Percentiles rank a stretch among this genome's conserved stretches.
These are phyloP conservation scores for Nannospalax galili DNA, from an alignment of 2,113 vertebrate genomes.

Conservation along the genomic window DNA sequence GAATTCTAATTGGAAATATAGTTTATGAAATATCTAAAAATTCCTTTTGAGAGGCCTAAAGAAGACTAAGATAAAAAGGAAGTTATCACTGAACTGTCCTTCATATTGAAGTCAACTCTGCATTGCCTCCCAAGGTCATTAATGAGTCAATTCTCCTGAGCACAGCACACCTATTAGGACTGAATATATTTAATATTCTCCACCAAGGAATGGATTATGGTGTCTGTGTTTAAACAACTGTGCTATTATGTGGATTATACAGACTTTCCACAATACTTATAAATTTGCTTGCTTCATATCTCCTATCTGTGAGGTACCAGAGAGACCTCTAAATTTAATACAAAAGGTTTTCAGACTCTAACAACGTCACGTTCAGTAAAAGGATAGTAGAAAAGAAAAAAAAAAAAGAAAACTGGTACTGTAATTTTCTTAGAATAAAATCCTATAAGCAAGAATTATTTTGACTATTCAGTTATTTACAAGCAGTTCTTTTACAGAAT, in stretches of 20 bases:
- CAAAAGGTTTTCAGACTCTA: background rate
- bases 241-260: background rate
- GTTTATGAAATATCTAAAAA: background rate
- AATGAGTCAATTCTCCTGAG: background rate
- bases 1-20: background rate
- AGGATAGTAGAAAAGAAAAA: background rate
- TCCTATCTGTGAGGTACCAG: background rate
- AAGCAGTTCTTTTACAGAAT: background rate
- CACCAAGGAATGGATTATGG: background rate
- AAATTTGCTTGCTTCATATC: background rate
- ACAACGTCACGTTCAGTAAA: background rate
- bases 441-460: background rate
- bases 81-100: background rate
- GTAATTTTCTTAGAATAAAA: constrained; percentile 21
- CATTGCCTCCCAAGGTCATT: background rate
- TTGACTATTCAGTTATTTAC: background rate
- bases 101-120: background rate
- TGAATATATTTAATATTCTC: background rate
- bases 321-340: background rate
- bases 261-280: background rate
- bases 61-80: background rate
- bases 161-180: background rate
- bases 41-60: background rate
- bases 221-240: background rate
- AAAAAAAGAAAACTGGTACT: no score